Percentiles rank a stretch among this genome's conserved stretches.
Evolutionary conservation across 2,797 vertebrate genomes (phyloP).

Genomic region (Thamnophis elegans): DNA sequence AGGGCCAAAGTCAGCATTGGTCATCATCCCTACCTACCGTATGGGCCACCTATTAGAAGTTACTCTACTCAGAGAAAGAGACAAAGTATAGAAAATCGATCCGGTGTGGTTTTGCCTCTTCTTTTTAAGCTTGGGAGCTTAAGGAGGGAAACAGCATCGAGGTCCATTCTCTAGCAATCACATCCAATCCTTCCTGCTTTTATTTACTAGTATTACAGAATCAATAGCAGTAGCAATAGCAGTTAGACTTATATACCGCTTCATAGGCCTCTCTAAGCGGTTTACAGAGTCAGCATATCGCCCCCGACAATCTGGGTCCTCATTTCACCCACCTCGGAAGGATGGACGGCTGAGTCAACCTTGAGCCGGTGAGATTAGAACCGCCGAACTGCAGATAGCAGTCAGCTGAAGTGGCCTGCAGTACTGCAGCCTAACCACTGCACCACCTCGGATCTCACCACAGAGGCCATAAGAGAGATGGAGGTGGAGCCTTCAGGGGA

Average conservation of each 20-base stretch:
- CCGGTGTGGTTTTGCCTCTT: neutral
- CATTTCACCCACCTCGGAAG: too few relatives aligned
- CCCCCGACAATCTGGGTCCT: too few relatives aligned
- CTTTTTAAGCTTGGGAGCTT: neutral
- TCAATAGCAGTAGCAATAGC: too few relatives aligned
- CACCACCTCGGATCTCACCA: too few relatives aligned
- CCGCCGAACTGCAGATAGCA: too few relatives aligned
- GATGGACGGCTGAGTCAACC: too few relatives aligned
- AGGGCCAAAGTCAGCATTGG: neutral
- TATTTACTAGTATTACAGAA: neutral
- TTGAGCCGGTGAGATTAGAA: too few relatives aligned
- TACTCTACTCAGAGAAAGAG: neutral
- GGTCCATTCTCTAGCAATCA: neutral
- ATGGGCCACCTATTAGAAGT: neutral
- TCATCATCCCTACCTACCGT: neutral
- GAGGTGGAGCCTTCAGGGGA: neutral
- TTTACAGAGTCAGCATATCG: too few relatives aligned
- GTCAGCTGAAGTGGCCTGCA: too few relatives aligned
- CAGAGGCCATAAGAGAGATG: neutral
- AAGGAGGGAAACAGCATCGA: neutral
- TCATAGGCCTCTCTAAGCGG: too few relatives aligned
- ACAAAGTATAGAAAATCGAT: neutral
- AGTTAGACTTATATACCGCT: too few relatives aligned
- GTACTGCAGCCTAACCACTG: too few relatives aligned
- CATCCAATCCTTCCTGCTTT: neutral